Evolutionary conservation across 2,113 vertebrate species (phyloP).

Genomic region (Xenopus borealis): DNA sequence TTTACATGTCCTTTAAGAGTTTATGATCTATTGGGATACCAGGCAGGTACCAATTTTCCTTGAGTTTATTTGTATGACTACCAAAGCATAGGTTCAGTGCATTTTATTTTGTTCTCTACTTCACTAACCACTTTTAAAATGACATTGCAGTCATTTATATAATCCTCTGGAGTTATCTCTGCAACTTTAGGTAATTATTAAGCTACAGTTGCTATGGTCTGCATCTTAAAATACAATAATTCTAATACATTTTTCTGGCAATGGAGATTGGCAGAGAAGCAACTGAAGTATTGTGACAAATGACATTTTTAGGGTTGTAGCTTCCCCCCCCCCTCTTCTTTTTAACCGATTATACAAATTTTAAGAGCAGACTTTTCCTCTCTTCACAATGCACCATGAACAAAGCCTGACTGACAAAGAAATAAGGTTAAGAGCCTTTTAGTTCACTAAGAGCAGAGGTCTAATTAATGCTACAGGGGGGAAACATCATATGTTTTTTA

Average conservation of each 20-base stretch:
- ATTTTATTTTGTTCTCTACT: too few species aligned
- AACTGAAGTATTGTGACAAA: conserved; percentile 2
- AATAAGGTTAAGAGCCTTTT: conserved; percentile 39
- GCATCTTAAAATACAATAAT: not conserved
- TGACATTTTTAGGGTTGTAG: not conserved
- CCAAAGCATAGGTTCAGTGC: too few species aligned
- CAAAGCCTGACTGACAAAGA: conserved; percentile 28
- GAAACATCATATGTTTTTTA: conserved; percentile 30
- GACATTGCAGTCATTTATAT: too few species aligned
- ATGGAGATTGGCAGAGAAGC: not conserved
- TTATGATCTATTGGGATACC: too few species aligned
- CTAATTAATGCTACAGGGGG: conserved; percentile 47
- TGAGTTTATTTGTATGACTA: too few species aligned
- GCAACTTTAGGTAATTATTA: not conserved
- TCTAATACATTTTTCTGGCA: not conserved
- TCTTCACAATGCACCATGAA: not conserved
- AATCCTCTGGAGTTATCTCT: not conserved
- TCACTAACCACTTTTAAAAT: too few species aligned
- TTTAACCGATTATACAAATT: conserved; percentile 24
- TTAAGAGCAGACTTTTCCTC: not conserved
- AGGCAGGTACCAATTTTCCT: too few species aligned
- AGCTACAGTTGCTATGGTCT: not conserved
- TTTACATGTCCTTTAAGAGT: too few species aligned
- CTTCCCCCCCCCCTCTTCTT: not conserved
- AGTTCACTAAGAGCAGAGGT: conserved; percentile 42